phyloP scores from a whole-genome alignment of 2,888 invertebrate genomes.

The Carpatolechia fugitivella region DNA sequence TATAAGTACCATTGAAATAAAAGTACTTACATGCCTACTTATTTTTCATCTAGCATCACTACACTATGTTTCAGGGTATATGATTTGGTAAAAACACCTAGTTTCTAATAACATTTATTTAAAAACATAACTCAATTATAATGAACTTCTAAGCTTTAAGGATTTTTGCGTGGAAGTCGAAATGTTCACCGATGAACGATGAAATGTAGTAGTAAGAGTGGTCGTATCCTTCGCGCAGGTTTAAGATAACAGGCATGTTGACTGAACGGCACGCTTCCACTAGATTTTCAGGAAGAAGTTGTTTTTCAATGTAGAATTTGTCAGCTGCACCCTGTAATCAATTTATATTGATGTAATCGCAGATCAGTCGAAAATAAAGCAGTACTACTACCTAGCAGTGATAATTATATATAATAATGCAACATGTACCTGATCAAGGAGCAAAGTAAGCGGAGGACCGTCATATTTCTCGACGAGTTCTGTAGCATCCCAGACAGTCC shows the following conservation, averaged over 20 bases:
- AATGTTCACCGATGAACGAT: conserved; percentile 94
- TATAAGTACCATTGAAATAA: too few relatives aligned
- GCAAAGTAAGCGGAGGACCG: conserved; percentile 89
- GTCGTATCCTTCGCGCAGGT: conserved; percentile 92
- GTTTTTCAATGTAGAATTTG: conserved; percentile 85
- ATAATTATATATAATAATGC: too few relatives aligned
- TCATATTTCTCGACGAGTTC: conserved; percentile 88
- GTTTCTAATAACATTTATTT: neutral
- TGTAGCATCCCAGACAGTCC: conserved; percentile 94
- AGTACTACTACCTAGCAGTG: too few relatives aligned
- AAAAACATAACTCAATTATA: conserved; percentile 5
- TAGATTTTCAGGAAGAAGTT: conserved; percentile 92
- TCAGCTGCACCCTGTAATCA: conserved; percentile 89
- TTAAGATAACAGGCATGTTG: conserved; percentile 84
- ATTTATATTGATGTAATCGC: too few relatives aligned
- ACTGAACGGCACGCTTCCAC: conserved; percentile 84
- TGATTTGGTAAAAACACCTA: too few relatives aligned
- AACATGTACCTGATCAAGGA: conserved; percentile 97
- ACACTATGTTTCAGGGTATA: too few relatives aligned
- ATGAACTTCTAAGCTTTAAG: conserved; percentile 72
- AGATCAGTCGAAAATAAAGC: too few relatives aligned
- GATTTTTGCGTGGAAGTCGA: conserved; percentile 91
- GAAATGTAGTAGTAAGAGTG: conserved; percentile 97
- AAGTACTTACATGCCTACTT: too few relatives aligned
- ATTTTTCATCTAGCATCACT: too few relatives aligned